phyloP scores from a whole-genome alignment of 2,888 invertebrate genomes.

The Melieria omissa region DNA sequence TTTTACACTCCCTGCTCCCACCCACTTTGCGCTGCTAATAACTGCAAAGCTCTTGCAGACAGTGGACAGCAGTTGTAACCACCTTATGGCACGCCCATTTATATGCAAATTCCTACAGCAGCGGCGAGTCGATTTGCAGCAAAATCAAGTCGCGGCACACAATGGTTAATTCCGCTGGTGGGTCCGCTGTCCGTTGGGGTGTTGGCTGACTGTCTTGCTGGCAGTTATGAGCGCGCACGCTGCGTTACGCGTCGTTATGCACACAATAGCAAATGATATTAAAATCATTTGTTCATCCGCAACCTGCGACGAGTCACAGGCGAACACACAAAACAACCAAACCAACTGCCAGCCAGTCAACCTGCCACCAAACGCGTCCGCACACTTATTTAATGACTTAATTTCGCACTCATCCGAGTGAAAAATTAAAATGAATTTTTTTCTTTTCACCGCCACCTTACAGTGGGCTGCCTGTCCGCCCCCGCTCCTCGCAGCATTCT shows the following conservation, averaged over 20 bases:
- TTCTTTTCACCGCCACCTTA: not conserved
- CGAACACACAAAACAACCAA: not conserved
- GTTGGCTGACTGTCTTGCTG: not conserved
- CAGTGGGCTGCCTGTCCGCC: not conserved
- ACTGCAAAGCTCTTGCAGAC: not conserved
- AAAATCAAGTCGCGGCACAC: no score
- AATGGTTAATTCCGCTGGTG: slow-evolving; percentile 13
- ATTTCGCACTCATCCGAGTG: slow-evolving; percentile 66
- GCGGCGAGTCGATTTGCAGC: no score
- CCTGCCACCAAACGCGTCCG: no score
- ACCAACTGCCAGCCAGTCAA: no score
- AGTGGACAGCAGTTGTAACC: slow-evolving; percentile 25
- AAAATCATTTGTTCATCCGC: slow-evolving; percentile 58
- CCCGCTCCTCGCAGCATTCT: not conserved
- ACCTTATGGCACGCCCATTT: slow-evolving; percentile 63
- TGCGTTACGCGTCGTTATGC: slow-evolving; percentile 61
- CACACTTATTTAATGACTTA: slow-evolving; percentile 64
- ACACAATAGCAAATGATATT: slow-evolving; percentile 53
- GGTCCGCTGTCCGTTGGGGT: not conserved
- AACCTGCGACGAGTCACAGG: slow-evolving; percentile 32
- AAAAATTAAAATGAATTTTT: slow-evolving; percentile 62
- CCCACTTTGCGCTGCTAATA: not conserved
- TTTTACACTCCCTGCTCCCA: not conserved
- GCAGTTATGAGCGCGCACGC: slow-evolving; percentile 31
- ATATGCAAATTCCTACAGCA: slow-evolving; percentile 55